These are phyloP conservation scores for Pimpla rufipes DNA, from an alignment of 2,888 invertebrate genomes.

Conservation along the genomic window DNA sequence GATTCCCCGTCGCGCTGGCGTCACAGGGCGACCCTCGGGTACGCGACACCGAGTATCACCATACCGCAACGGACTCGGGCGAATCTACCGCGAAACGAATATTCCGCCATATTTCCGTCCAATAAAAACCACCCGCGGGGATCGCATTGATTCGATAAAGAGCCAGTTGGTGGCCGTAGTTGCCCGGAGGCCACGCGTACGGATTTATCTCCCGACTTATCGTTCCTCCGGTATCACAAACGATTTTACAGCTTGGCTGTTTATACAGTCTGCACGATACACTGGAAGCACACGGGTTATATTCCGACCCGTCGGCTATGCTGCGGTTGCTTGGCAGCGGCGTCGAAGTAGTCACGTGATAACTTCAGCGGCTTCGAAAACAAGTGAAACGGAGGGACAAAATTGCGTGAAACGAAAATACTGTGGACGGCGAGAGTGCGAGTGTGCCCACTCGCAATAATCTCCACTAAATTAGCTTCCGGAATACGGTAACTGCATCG, in stretches of 20 bases:
- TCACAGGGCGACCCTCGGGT: conserved; percentile 21
- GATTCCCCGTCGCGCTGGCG: conserved; percentile 41
- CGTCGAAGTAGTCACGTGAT: background rate
- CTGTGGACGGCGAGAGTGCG: conserved; percentile 71
- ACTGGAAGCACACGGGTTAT: too few relatives aligned
- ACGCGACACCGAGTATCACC: conserved; percentile 30
- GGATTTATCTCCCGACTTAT: background rate
- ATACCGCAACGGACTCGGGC: background rate
- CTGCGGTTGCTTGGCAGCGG: background rate
- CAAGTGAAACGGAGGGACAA: conserved; percentile 56
- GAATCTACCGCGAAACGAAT: conserved; percentile 26
- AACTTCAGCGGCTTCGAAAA: conserved; percentile 26
- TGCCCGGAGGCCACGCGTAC: conserved; percentile 40
- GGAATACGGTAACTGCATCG: conserved; percentile 84
- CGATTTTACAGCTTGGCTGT: conserved; percentile 64
- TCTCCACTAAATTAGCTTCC: conserved; percentile 84
- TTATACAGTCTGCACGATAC: background rate
- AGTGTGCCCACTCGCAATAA: conserved; percentile 82
- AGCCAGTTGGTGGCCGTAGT: conserved; percentile 76
- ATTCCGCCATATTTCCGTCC: conserved; percentile 67
- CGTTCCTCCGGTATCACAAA: conserved; percentile 66
- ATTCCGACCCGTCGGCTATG: too few relatives aligned
- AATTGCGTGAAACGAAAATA: conserved; percentile 48
- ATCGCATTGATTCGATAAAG: conserved; percentile 79
- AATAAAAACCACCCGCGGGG: conserved; percentile 76